These are phyloP conservation scores for Pampus argenteus DNA, from an alignment of 2,797 vertebrate genomes.

Conservation along the genomic window DNA sequence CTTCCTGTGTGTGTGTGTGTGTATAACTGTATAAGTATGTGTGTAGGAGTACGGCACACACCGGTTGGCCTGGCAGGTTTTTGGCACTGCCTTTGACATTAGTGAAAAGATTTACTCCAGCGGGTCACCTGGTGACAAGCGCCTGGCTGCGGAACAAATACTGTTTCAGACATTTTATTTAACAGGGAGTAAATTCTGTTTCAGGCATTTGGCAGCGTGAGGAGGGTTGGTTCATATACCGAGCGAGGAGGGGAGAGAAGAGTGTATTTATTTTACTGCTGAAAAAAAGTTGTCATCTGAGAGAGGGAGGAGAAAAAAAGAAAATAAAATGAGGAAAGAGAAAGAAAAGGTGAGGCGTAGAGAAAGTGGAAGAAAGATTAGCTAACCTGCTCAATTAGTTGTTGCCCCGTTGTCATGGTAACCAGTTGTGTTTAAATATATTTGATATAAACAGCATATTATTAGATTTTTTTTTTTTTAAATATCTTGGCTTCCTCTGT, in stretches of 20 bases:
- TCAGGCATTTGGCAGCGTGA: conserved; percentile 57
- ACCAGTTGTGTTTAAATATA: conserved; percentile 63
- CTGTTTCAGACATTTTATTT: conserved; percentile 69
- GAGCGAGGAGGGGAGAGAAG: conserved; percentile 41
- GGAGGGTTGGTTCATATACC: conserved; percentile 43
- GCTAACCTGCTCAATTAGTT: background rate
- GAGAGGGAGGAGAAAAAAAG: conserved; percentile 36
- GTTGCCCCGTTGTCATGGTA: conserved; percentile 42
- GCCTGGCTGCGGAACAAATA: conserved; percentile 77
- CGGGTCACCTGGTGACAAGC: conserved; percentile 79
- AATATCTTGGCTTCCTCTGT: conserved; percentile 27
- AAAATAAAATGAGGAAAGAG: conserved; percentile 38
- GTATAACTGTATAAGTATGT: conserved; percentile 6
- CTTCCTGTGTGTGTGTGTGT: background rate
- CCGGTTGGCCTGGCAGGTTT: conserved; percentile 72
- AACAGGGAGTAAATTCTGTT: conserved; percentile 57
- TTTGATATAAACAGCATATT: conserved; percentile 52
- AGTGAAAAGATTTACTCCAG: conserved; percentile 76
- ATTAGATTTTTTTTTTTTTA: conserved; percentile 57
- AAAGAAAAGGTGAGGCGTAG: conserved; percentile 46
- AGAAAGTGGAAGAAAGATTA: conserved; percentile 19
- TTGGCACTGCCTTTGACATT: conserved; percentile 69
- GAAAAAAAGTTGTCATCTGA: conserved; percentile 59
- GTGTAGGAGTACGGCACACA: conserved; percentile 45
- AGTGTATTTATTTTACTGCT: conserved; percentile 59